Evolutionary conservation across 2,113 vertebrate species (phyloP).

Genomic region (Bufo gargarizans): DNA sequence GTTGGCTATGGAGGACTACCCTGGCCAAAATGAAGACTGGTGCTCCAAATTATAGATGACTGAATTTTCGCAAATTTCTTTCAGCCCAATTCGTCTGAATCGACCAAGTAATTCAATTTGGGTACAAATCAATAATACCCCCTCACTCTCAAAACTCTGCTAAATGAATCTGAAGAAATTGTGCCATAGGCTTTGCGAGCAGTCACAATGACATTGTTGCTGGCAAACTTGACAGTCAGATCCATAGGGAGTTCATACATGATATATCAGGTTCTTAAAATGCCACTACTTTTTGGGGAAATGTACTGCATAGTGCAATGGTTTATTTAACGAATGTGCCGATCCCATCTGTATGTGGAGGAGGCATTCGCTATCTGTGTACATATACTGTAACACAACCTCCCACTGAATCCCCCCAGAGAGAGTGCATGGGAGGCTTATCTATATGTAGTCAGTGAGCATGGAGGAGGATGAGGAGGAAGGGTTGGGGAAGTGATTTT

Average conservation of each 20-base stretch:
- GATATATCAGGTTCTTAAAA: not conserved
- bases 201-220: not conserved
- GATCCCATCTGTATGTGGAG: not conserved
- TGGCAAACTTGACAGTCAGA: not conserved
- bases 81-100: no score
- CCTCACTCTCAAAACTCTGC: no score
- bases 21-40: no score
- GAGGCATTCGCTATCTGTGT: not conserved
- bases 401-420: not conserved
- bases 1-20: not conserved
- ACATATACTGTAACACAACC: not conserved
- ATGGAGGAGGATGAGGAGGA: not conserved
- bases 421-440: not conserved
- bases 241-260: not conserved
- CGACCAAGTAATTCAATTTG: no score
- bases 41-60: no score
- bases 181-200: not conserved
- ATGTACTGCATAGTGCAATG: not conserved
- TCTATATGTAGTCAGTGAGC: not conserved
- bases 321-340: not conserved
- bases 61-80: no score
- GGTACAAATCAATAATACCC: no score
- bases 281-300: not conserved
- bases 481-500: not conserved
- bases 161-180: no score